phyloP scores from a whole-genome alignment of 2,113 vertebrate species.

The Cavia aperea region DNA sequence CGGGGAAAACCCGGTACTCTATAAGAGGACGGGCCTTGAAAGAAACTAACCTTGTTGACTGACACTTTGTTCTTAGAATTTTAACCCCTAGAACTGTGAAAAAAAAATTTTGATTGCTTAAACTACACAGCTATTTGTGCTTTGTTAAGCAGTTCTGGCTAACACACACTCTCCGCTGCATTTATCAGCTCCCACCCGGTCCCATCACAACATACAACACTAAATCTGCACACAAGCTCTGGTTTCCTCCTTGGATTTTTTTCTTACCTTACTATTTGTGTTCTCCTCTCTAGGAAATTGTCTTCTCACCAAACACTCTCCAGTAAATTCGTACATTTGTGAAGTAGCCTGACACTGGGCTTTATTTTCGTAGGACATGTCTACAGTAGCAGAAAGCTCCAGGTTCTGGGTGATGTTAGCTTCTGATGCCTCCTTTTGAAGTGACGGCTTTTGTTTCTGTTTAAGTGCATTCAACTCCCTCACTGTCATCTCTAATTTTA shows the following conservation, averaged over 20 bases:
- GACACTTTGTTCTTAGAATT: not conserved
- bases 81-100: not conserved
- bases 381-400: not conserved
- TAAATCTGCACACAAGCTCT: not conserved
- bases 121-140: not conserved
- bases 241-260: not conserved
- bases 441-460: slow-evolving; percentile 59
- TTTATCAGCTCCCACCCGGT: too few relatives aligned
- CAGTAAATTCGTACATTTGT: not conserved
- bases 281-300: not conserved
- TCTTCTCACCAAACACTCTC: slow-evolving; percentile 5
- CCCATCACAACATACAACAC: rapidly evolving
- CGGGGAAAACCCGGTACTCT: rapidly evolving
- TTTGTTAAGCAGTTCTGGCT: not conserved
- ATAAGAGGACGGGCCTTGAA: not conserved
- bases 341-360: not conserved
- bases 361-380: not conserved
- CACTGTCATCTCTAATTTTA: slow-evolving; percentile 65
- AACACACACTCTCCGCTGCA: rapidly evolving
- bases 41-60: not conserved
- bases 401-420: slow-evolving; percentile 16
- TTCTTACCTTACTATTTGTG: slow-evolving; percentile 63
- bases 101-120: not conserved
- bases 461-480: slow-evolving; percentile 74
- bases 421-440: slow-evolving; percentile 14